Evolutionary conservation across 2,888 invertebrate genomes (phyloP), one percentile per base, ranked within the genome.

Genomic region (Sphaerophoria taeniata): DNA sequence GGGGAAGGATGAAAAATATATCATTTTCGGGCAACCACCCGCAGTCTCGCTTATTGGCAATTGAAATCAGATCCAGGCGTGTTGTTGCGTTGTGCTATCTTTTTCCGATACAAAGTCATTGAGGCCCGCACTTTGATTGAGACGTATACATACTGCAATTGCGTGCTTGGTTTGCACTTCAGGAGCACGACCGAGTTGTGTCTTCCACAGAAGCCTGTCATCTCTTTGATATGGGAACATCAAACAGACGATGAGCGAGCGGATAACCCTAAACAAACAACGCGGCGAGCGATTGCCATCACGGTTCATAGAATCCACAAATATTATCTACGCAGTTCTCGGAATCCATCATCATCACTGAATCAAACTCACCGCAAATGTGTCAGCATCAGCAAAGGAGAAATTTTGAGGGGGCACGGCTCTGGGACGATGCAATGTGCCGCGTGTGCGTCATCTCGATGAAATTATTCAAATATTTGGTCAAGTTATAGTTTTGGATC

Each of bases 391-490:
- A 24, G 24, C 24, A 24, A 24, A 24, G 24, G 24, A 24, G 24
- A 24, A 24, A 24, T 43, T 9, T 43, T 31, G 12, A 33, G 33
- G 31, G 45, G 45, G 43, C 43, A 9, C 24, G n/a, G 43, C 36
- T n/a, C n/a, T 51, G 34, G 34, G 36, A 51, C 11, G 34, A 14
- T 61, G 45, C 34, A 49, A 24, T 2, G 39, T 9, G 39, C 9
- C 6, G 11, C 9, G 9, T 58, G 60, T 67, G 51, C 39, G 67
- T 67, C 53, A 67, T 67, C 53, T 43, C 49, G 70, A 74, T 77
- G 70, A 70, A 77, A 78, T 83, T 83, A 83, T 74, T 53, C 74
- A 78, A 83, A 75, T 78, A 78, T 83, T 83, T 74, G 78, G 74
- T 63, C 73, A 73, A 63, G 63, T 74, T 56, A 77, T 56, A 63